phyloP scores from a whole-genome alignment of 2,113 vertebrate species.

The Embiotoca jacksoni region DNA sequence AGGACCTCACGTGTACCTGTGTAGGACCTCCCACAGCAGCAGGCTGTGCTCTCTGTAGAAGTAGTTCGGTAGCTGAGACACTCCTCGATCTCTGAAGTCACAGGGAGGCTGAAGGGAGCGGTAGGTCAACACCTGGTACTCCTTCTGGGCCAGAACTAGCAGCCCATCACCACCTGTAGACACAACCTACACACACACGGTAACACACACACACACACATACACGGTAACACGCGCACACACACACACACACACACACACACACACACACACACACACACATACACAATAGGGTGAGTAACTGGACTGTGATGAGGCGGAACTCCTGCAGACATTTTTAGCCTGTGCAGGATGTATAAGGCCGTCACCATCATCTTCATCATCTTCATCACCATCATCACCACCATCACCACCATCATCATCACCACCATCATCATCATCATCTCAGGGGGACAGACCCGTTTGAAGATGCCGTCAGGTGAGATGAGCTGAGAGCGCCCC shows the following conservation, averaged over 20 bases:
- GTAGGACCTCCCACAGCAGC: constrained; percentile 78
- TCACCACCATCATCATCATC: too few relatives aligned
- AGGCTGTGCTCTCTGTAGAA: constrained; percentile 79
- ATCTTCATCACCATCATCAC: too few relatives aligned
- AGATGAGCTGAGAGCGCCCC: constrained; percentile 81
- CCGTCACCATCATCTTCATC: too few relatives aligned
- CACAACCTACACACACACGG: constrained; percentile 67
- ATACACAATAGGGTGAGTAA: too few relatives aligned
- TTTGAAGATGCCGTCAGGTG: constrained; percentile 80
- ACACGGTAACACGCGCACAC: too few relatives aligned
- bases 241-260: too few relatives aligned
- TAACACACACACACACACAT: not conserved
- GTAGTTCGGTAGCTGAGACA: constrained; percentile 68
- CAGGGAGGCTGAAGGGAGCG: constrained; percentile 76
- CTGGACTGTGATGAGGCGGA: too few relatives aligned
- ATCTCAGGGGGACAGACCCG: constrained; percentile 54
- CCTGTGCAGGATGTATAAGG: too few relatives aligned
- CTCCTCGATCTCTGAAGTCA: constrained; percentile 74
- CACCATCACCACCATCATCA: too few relatives aligned
- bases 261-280: too few relatives aligned
- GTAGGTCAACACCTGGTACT: constrained; percentile 79
- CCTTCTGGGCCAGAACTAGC: constrained; percentile 75
- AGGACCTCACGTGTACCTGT: constrained; percentile 61
- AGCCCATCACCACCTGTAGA: constrained; percentile 78
- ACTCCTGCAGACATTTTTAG: too few relatives aligned